phyloP scores from a whole-genome alignment of 2,797 vertebrate genomes.

The Columba guinea region DNA sequence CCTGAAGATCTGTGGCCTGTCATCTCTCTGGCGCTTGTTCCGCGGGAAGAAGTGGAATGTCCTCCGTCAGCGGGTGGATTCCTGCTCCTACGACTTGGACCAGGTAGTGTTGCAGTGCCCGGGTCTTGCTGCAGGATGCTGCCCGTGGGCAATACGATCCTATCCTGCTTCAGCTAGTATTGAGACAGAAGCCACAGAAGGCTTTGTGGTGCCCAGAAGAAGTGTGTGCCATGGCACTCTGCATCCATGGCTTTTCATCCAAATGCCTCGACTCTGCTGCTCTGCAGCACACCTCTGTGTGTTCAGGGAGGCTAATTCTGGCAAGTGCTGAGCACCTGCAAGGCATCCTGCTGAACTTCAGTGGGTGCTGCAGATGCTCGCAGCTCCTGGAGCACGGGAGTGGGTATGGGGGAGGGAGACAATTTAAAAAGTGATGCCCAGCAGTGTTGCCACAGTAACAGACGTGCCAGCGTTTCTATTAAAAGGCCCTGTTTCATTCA shows the following conservation, averaged over 20 bases:
- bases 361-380: background rate
- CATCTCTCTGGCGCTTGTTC: slow-evolving; percentile 96
- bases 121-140: background rate
- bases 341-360: fast-evolving
- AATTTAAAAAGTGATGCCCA: slow-evolving; percentile 19
- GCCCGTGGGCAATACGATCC: fast-evolving
- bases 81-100: slow-evolving; percentile 97
- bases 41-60: slow-evolving; percentile 99
- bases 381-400: background rate
- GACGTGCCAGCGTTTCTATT: slow-evolving; percentile 43
- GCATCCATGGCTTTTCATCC: background rate
- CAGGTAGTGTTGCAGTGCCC: slow-evolving; percentile 80
- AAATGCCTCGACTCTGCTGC: background rate
- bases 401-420: background rate
- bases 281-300: background rate
- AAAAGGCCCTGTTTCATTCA: slow-evolving; percentile 43
- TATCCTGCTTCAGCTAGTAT: fast-evolving
- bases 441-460: slow-evolving; percentile 70
- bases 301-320: background rate
- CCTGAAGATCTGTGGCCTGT: slow-evolving; percentile 92
- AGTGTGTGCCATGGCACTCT: fast-evolving
- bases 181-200: background rate
- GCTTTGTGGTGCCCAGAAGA: background rate
- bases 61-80: slow-evolving; percentile 93
- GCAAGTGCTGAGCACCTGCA: background rate